These are phyloP conservation scores for Drosophila monieri DNA, from an alignment of 2,888 invertebrate species.

Conservation along the genomic window DNA sequence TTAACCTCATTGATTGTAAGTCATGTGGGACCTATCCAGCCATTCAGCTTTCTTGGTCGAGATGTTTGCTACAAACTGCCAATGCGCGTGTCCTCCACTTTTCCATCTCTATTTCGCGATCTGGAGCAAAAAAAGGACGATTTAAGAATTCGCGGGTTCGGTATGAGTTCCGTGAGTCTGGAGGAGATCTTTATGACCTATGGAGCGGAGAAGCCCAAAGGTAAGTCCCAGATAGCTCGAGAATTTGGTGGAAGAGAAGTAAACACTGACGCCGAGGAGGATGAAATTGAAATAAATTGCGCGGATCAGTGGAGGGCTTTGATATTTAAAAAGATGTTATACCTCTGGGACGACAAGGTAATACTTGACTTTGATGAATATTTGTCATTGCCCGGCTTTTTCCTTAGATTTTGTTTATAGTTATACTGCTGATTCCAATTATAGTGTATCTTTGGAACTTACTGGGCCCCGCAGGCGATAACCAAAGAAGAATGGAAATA, in stretches of 20 bases:
- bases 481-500: neutral
- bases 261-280: constrained; percentile 85
- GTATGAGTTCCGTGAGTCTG: constrained; percentile 91
- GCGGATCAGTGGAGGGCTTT: constrained; percentile 83
- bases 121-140: constrained; percentile 86
- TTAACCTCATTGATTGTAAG: constrained; percentile 86
- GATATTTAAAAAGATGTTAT: constrained; percentile 4
- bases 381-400: no score
- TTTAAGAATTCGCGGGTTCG: constrained; percentile 90
- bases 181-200: constrained; percentile 92
- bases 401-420: neutral
- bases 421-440: constrained; percentile 5
- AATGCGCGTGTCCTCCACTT: constrained; percentile 86
- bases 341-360: constrained; percentile 5
- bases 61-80: constrained; percentile 89
- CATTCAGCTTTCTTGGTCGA: constrained; percentile 88
- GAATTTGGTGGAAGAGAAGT: neutral
- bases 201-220: constrained; percentile 83
- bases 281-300: neutral
- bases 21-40: constrained; percentile 86
- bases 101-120: constrained; percentile 87
- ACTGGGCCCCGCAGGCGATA: no score
- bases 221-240: neutral
- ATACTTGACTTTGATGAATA: no score
- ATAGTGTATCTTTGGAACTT: neutral